Conservation (phyloP, 2,797 vertebrate genomes). For the Gallinago solitaria region DNA sequence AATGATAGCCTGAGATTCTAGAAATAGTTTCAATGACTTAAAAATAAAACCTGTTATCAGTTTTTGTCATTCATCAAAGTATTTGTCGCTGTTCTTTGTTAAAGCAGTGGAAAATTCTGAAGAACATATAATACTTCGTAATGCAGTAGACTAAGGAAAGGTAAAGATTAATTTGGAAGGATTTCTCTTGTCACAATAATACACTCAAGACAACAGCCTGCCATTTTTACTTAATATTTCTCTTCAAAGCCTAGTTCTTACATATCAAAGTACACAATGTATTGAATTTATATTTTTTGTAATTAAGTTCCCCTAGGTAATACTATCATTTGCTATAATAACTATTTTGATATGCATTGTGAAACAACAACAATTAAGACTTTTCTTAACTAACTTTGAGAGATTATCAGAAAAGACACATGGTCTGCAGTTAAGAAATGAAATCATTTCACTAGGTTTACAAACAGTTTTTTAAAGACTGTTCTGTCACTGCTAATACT, state of each 20-base stretch:
- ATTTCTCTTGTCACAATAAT: constrained; percentile 3
- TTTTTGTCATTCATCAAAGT: not conserved
- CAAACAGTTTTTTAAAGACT: not conserved
- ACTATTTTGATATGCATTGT: not conserved
- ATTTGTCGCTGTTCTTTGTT: constrained; percentile 4
- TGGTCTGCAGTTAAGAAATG: constrained; percentile 9
- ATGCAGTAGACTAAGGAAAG: not conserved
- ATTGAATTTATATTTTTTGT: not conserved
- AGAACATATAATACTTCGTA: not conserved
- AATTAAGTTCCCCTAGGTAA: not conserved
- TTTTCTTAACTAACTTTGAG: constrained; percentile 7
- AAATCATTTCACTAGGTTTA: constrained; percentile 27
- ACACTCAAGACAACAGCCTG: not conserved
- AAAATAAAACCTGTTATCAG: not conserved
- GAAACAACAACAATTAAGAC: not conserved
- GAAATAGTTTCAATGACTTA: not conserved
- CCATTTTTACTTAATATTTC: not conserved
- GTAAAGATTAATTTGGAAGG: not conserved
- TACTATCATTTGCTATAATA: not conserved
- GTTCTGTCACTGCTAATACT: not conserved
- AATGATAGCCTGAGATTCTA: not conserved
- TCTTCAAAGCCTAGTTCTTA: not conserved
- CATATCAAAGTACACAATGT: not conserved
- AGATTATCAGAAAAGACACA: not conserved
- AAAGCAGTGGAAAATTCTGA: not conserved